phyloP scores from a whole-genome alignment of 1,140 invertebrate genomes.

The Eurosta solidaginis region DNA sequence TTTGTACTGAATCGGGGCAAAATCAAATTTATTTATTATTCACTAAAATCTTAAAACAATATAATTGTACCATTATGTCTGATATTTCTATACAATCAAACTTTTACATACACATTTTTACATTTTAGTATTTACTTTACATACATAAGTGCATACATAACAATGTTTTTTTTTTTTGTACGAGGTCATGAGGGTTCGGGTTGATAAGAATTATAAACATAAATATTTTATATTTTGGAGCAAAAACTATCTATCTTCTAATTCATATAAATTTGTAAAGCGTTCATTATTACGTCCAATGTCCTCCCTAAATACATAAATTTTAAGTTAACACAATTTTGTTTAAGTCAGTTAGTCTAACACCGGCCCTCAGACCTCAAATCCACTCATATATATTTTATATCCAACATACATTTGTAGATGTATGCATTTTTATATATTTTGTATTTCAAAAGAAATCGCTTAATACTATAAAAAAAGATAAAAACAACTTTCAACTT shows the following conservation, averaged over 20 bases:
- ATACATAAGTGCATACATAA: no score
- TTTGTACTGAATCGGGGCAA: constrained; percentile 25
- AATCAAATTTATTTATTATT: constrained; percentile 20
- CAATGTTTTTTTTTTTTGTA: no score
- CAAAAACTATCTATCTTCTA: neutral
- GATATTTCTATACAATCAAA: neutral
- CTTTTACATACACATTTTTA: neutral
- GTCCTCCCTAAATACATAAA: no score
- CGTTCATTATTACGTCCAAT: no score
- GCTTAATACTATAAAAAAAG: neutral
- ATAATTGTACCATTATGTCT: constrained; percentile 8
- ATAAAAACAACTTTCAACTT: neutral
- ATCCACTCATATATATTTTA: neutral
- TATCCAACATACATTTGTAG: neutral
- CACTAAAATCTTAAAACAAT: constrained; percentile 19
- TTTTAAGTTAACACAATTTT: no score
- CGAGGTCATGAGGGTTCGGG: no score
- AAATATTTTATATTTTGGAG: no score
- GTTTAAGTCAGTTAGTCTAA: no score
- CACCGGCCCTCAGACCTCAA: no score
- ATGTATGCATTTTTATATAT: neutral
- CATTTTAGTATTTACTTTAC: no score
- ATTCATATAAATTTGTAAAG: neutral
- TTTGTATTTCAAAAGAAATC: constrained; percentile 19
- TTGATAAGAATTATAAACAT: no score